Base-by-base conservation (phyloP, 2,113 vertebrate genomes). In the Bostrychus sinensis region DNA sequence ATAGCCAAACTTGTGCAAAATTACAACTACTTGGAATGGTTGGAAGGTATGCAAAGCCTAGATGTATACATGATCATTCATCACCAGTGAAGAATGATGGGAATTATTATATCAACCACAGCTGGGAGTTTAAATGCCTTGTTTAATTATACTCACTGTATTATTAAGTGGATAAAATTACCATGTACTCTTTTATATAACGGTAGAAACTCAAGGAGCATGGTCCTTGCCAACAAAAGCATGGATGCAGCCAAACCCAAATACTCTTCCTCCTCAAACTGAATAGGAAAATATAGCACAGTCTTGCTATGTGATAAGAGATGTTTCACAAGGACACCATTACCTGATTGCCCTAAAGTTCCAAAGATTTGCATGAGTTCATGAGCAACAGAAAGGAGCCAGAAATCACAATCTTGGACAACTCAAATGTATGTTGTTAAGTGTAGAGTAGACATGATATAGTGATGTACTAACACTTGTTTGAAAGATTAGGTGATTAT, bases 231-330 rank as follows among this genome's bases (percentile, higher is more conserved):
- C 51, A 69, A 60, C 23, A 70, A 56, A 28, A 69, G 25, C 42
- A 45, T 3, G 25, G 48, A 38, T 28, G 12, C 50, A 43, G 56
- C 59, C 66, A 82, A 55, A 73, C 34, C 42, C 7, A 50, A 66
- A 69, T 11, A 7, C 30, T 62, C 55, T 26, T n/a, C 8, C 5
- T 23, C 2, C 4, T 63, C 72, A 70, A 80, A 68, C 62, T 51
- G 37, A 62, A 36, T 9, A 56, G 65, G 72, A 73, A 79, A 75
- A 69, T 72, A 53, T 74, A 58, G 69, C 67, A 59, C 46, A 26
- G 42, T 23, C 8, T 23, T 65, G 70, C 54, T 30, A 66, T 30
- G 67, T 11, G 61, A 77, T 82, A 75, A 79, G 45, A 23, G 30
- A 62, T 75, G 82, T 32, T 79, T 70, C 19, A 81, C 10, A 42